Conservation (phyloP, 2,113 vertebrate genomes). For the Lipophrys pholis region DNA sequence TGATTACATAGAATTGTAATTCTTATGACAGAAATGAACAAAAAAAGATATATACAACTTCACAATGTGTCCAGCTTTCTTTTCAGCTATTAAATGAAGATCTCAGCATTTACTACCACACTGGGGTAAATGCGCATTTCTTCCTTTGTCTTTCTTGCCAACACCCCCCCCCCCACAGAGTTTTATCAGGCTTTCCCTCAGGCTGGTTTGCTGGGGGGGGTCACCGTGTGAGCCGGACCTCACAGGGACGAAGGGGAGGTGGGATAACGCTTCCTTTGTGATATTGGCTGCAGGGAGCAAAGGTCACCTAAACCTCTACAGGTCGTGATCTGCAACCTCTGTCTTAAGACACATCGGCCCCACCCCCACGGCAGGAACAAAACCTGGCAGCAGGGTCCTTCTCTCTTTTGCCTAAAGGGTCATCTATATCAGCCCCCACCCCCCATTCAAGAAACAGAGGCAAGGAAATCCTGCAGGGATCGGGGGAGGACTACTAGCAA, state of each 20-base stretch:
- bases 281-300: conserved; percentile 65
- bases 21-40: too few relatives aligned
- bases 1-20: too few relatives aligned
- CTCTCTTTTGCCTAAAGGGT: conserved; percentile 58
- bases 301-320: conserved; percentile 76
- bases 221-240: conserved; percentile 71
- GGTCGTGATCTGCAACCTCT: conserved; percentile 68
- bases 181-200: conserved; percentile 69
- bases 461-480: conserved; percentile 16
- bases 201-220: conserved; percentile 65
- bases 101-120: conserved; percentile 34
- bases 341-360: conserved; percentile 65
- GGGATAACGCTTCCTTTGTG: conserved; percentile 77
- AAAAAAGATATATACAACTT: too few relatives aligned
- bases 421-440: conserved; percentile 62
- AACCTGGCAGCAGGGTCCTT: conserved; percentile 62
- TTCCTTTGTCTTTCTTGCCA: conserved; percentile 21
- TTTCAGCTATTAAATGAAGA: not conserved
- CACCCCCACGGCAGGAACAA: conserved; percentile 68
- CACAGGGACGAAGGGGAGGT: conserved; percentile 73
- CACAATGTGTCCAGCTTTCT: too few relatives aligned
- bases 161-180: not conserved
- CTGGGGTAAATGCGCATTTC: conserved; percentile 30
- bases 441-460: conserved; percentile 25
- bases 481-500: conserved; percentile 5